Conservation (phyloP, 2,113 vertebrate species). For the Euleptes europaea region DNA sequence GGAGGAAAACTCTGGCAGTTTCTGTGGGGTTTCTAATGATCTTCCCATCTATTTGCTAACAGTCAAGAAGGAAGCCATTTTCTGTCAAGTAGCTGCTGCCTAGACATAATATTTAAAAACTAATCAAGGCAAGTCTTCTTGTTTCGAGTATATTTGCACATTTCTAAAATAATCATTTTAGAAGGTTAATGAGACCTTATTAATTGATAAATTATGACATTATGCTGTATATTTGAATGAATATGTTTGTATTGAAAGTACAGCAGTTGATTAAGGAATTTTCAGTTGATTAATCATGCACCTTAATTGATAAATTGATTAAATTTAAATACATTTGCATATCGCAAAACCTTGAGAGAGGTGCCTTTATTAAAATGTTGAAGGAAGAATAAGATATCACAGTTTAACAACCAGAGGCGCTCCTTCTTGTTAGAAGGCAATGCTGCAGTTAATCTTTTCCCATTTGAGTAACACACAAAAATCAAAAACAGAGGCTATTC, state of each 20-base stretch:
- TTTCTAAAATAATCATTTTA: slow-evolving; percentile 20
- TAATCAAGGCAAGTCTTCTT: not conserved
- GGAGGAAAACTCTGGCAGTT: not conserved
- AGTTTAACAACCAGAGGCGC: not conserved
- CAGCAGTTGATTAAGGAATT: slow-evolving; percentile 1
- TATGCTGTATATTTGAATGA: not conserved
- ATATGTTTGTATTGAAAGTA: not conserved
- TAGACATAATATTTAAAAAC: not conserved
- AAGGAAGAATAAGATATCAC: not conserved
- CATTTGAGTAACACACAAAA: not conserved
- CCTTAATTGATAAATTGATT: slow-evolving; percentile 3
- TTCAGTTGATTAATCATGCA: slow-evolving; percentile 6
- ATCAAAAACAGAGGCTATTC: too few relatives aligned
- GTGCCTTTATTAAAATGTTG: not conserved
- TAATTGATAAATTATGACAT: slow-evolving; percentile 30
- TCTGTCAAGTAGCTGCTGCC: not conserved
- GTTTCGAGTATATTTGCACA: not conserved
- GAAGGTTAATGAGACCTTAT: not conserved
- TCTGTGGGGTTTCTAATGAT: slow-evolving; percentile 1
- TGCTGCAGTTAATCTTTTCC: not conserved
- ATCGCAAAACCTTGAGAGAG: not conserved
- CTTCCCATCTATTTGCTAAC: not conserved
- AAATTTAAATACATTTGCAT: slow-evolving; percentile 17
- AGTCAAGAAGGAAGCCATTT: slow-evolving; percentile 10
- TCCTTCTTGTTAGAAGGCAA: not conserved